Base-by-base conservation (phyloP, 2,888 invertebrate species). In the Cantharis nigra region DNA sequence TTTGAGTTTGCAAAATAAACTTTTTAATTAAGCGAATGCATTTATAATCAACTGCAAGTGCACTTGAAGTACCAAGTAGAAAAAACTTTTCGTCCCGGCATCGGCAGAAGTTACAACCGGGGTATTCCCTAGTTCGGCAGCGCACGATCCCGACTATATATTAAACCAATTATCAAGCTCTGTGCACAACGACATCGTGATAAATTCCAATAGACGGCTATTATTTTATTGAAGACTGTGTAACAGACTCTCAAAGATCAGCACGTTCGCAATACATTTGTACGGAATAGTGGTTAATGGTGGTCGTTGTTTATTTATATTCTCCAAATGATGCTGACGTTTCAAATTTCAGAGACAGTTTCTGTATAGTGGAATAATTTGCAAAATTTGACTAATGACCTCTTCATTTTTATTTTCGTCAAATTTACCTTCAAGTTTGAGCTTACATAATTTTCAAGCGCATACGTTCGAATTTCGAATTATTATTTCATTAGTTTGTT, bases 111-210 rank as follows among this genome's bases (percentile, higher is more conserved):
- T 74, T 73, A 72, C 76, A 74, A 74, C 71, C 70, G 72, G 64
- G 63, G 73, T 72, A 71, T 63, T 75, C 69, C 72, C 77, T 26
- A 74, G 79, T 77, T 77, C 77, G 71, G 79, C 72, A 79, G 78
- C 76, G 84, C 83, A 85, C 85, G 84, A 84, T 82, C 81, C 83
- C 83, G 85, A 85, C 86, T 84, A 87, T 87, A 87, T 87, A 87
- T 87, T 87, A 86, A 86, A 87, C 86, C 87, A 87, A 87, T 87
- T 87, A 87, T 85, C 85, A 84, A 81, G 81, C 82, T 81, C 81
- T 81, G 83, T 79, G 78, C 78, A 71, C 78, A 69, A 80, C 82
- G 84, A 85, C 85, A 84, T 85, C 86, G 87, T 87, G 87, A 87
- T 87, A 86, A 87, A 86, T 86, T 83, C 84, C 77, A 80, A 80